Evolutionary conservation across 2,797 vertebrate genomes (phyloP), one percentile per base, ranked within the genome.

Genomic region (Gadopsis marmoratus): DNA sequence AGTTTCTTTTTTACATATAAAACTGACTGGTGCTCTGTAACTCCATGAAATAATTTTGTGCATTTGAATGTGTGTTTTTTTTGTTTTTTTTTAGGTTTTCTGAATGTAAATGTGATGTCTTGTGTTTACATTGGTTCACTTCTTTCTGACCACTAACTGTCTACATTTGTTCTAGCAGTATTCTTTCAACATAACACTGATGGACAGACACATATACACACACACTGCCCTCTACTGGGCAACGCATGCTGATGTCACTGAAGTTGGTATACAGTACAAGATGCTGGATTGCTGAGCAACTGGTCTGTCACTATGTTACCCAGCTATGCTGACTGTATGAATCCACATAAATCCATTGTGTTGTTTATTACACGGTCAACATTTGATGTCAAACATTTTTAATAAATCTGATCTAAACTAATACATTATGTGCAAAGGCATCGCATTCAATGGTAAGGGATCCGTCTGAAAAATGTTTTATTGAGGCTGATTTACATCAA

Each of bases 191-290:
- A 71, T 19, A 31, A 62, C 50, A 60, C 50, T 78, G 73, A 86
- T 56, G 56, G 56, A 88, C 79, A 68, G 6, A 81, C 74, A 76
- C 67, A 71, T 60, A 58, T 45, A 67, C 41, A 48, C 61, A 47
- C 63, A 82, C 45, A 80, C 84, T 84, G 90, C 90, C 91, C 91
- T 88, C 92, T 93, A 78, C 90, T 93, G 93, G 91, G 54, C n/a
- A 31, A 55, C 74, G 63, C 45, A 12, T 39, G 59, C 29, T 35
- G 55, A 78, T 82, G 60, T 74, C 77, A 33, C 26, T 75, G 19
- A 64, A 33, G 54, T 71, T 33, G 26, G 45, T 21, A 4, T 1
- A 33, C 31, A 54, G 26, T 35, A 11, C 53, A 51, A 19, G 60
- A n/a, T 5, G 33, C 70, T 55, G n/a, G 54, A 37, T 37, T 37